Evolutionary conservation across 2,888 invertebrate species (phyloP), one percentile per base, ranked within the genome.

Genomic region (Petrolisthes manimaculis): DNA sequence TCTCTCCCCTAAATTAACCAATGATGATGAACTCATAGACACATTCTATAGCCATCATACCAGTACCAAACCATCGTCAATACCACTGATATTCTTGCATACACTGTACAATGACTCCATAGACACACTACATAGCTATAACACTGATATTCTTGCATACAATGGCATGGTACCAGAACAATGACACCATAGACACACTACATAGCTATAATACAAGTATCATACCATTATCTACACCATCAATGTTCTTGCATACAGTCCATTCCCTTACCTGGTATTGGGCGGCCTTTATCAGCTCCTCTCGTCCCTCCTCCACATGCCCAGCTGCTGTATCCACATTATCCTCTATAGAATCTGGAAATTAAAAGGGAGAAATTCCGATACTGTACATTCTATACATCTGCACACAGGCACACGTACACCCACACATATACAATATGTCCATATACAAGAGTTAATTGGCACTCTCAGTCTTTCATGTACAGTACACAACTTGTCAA

Each of bases 261-360:
- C 37, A 8, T 54, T 55, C 37, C 55, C 83, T 86, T 93, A 95
- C 95, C 93, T 97, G 96, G 93, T 97, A 95, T 91, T 95, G 94
- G 61, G 96, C 95, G 24, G 97, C 97, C 93, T 97, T 97, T n/a
- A 95, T 94, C 75, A 98, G 93, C 92, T 97, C 96, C 91, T 95
- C 95, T 6, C 95, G 94, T 0, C 97, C 98, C n/a, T 95, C 93
- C 92, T 97, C 97, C 5, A 97, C 96, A 92, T 96, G 95, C 3
- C 95, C 95, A 84, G 95, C 95, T 0, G 96, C 95, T 89, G 95
- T 94, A 92, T 97, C 97, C 92, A 97, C 95, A 93, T 95, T 95
- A 92, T 95, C 95, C 93, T 97, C 97, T 91, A 97, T 97, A 6
- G 96, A 95, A 93, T 97, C 97, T 97, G 93, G 12, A 75, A 56